These are phyloP conservation scores for Sakesphorus luctuosus DNA, from an alignment of 2,113 vertebrate genomes.

Conservation along the genomic window DNA sequence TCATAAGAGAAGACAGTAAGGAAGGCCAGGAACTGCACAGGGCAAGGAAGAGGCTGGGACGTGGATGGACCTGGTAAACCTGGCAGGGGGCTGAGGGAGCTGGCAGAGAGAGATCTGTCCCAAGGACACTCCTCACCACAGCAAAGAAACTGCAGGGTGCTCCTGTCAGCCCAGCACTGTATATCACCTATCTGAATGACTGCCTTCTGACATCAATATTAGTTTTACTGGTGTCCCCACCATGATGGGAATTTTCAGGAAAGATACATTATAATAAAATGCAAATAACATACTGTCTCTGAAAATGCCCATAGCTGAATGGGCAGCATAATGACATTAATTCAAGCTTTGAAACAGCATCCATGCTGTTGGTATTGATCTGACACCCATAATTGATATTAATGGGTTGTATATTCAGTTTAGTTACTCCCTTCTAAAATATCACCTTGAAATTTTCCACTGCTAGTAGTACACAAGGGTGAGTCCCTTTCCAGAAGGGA, in stretches of 20 bases:
- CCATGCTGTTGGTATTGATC: background rate
- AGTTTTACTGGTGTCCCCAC: background rate
- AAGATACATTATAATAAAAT: slow-evolving; percentile 18
- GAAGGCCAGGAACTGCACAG: background rate
- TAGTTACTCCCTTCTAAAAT: slow-evolving; percentile 24
- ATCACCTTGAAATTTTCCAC: slow-evolving; percentile 40
- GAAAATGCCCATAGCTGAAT: background rate
- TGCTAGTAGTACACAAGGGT: background rate
- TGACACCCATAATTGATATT: slow-evolving; percentile 45
- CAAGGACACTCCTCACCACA: fast-evolving
- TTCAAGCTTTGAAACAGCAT: slow-evolving; percentile 28
- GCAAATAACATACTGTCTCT: background rate
- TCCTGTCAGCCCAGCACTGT: background rate
- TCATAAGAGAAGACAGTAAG: background rate
- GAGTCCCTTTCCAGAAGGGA: background rate
- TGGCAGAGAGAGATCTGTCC: background rate
- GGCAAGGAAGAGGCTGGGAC: background rate
- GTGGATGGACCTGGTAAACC: fast-evolving
- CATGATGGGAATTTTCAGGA: background rate
- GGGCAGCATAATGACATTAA: slow-evolving; percentile 24
- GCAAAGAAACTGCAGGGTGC: background rate
- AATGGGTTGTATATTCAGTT: background rate
- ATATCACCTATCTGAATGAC: fast-evolving
- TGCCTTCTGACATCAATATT: background rate
- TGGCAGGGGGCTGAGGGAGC: background rate